Evolutionary conservation across 2,888 invertebrate species (phyloP), one percentile per base, ranked within the genome.

Genomic region (Agriopis marginaria): DNA sequence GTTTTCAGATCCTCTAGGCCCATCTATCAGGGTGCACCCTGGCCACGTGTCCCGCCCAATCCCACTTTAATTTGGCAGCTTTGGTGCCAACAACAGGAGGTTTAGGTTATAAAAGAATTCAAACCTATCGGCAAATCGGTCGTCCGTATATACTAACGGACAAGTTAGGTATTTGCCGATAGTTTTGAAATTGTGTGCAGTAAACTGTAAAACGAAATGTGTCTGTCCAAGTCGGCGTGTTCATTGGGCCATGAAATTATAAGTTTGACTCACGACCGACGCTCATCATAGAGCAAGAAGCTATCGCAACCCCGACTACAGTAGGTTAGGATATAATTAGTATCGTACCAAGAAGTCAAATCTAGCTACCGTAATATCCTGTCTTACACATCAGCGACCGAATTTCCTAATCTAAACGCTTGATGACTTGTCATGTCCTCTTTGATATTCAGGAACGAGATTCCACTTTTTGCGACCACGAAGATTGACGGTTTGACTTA

Each of bases 171-270:
- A 44, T 59, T 58, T 47, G 42, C 47, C 42, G 44, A 68, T 73
- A 62, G 70, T 74, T 79, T 71, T 63, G 75, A 65, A 68, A 75
- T 75, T 74, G 75, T 82, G 72, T 79, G 54, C 66, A 58, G 74
- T 73, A 77, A 69, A 75, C 71, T 71, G 70, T 65, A 68, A 66
- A 68, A 68, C 50, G 60, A 61, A 63, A 56, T 69, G 53, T 70
- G 63, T 66, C 59, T 42, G 51, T 68, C 64, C 60, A 68, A 72
- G 70, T 64, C 55, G 66, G 67, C 62, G 81, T 84, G 87, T 80
- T 82, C 85, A 86, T 79, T 87, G 81, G 72, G 76, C 80, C 83
- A 84, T 87, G 77, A 88, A 87, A 87, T 86, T 81, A 86, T 85
- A 81, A 77, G 78, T 86, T 87, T 80, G 83, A 79, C 76, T 85